Conservation (phyloP, 2,888 invertebrate genomes). For the Amblyjoppa fuscipennis region DNA sequence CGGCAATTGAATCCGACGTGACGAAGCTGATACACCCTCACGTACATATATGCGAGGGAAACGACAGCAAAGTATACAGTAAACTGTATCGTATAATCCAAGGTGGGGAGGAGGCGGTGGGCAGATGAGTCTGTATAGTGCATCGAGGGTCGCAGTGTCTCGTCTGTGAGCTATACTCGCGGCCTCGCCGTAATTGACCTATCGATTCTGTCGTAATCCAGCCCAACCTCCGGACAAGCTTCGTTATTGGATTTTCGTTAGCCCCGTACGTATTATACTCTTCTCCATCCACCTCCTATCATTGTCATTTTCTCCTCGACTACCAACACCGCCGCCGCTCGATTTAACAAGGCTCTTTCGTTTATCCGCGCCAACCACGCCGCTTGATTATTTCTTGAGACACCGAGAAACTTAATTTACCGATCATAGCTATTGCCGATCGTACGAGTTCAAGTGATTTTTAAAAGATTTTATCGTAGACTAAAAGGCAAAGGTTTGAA, state of each 20-base stretch:
- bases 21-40: constrained; percentile 25
- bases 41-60: neutral
- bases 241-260: constrained; percentile 57
- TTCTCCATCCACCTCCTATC: neutral
- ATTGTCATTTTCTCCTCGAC: constrained; percentile 23
- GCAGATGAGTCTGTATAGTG: neutral
- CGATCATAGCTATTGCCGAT: neutral
- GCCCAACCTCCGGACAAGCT: constrained; percentile 42
- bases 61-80: constrained; percentile 32
- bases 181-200: constrained; percentile 44
- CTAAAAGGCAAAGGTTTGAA: neutral
- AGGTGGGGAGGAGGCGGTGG: no score
- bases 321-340: neutral
- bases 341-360: constrained; percentile 7
- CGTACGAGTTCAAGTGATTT: no score
- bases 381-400: neutral
- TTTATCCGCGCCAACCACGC: constrained; percentile 9
- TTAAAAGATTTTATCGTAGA: neutral
- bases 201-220: constrained; percentile 58
- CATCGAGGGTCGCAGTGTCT: constrained; percentile 3
- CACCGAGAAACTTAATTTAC: neutral
- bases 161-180: constrained; percentile 17
- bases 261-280: constrained; percentile 34
- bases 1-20: constrained; percentile 38
- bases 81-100: neutral